Evolutionary conservation across 2,888 invertebrate genomes (phyloP).

Genomic region (Oxycera nigricornis): DNA sequence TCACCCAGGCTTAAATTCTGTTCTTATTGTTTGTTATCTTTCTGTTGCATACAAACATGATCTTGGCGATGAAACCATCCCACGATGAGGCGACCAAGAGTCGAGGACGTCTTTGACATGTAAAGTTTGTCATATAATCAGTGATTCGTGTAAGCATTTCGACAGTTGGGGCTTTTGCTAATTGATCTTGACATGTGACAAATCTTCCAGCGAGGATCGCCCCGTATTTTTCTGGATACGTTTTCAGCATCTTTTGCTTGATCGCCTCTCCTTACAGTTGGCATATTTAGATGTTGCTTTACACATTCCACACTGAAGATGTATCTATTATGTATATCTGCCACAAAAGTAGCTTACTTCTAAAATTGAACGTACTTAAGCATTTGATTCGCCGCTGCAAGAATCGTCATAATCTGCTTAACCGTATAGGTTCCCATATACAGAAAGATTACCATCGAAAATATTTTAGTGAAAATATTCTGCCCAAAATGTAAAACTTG

Average conservation of each 20-base stretch:
- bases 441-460: no score
- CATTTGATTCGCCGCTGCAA: no score
- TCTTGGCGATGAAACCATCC: conserved; percentile 23
- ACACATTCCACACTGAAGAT: no score
- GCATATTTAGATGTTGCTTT: no score
- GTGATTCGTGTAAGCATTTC: conserved; percentile 61
- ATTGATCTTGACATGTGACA: conserved; percentile 62
- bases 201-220: conserved; percentile 53
- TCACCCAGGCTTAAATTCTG: background rate
- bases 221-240: conserved; percentile 25
- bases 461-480: no score
- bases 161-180: conserved; percentile 54
- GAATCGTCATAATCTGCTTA: no score
- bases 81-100: background rate
- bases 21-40: conserved; percentile 29
- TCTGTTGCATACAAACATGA: conserved; percentile 5
- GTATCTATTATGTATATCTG: no score
- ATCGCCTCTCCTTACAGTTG: conserved; percentile 12
- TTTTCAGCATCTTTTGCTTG: conserved; percentile 33
- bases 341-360: no score
- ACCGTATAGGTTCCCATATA: no score
- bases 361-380: no score
- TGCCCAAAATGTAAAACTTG: no score
- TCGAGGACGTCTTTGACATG: conserved; percentile 16
- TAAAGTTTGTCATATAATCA: conserved; percentile 53